Evolutionary conservation across 1,140 invertebrate genomes (phyloP), one percentile per base, ranked within the genome.

Genomic region (Branchinecta lynchi): DNA sequence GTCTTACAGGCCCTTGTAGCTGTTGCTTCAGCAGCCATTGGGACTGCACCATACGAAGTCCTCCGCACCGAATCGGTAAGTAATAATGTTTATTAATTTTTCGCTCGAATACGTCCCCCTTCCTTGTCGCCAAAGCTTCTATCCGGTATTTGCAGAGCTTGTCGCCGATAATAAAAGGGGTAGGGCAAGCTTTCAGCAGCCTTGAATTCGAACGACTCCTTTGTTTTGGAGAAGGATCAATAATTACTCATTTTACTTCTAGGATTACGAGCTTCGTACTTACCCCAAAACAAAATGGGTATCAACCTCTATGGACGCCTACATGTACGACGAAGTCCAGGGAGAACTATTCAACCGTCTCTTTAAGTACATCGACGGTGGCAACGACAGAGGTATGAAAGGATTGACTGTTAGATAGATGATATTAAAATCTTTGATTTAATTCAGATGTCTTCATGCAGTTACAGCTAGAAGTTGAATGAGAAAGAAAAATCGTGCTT

Each of bases 251-350:
- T n/a, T 20, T 65, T 5, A n/a, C 3, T n/a, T 65, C 21, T 43
- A 67, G 66, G 20, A 21, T 20, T 67, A 67, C 20, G 66, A 67
- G 20, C 21, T 32, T 15, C 66, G 66, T 67, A 32, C 12, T 43
- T 67, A 67, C 66, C 66, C 66, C 12, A 67, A 7, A 32, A 21
- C 21, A 15, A 67, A 67, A 20, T 67, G 66, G 66, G 66, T 67
- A 3, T 67, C 66, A 21, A 67, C 66, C 21, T 67, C 66, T 12
- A 21, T 67, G 66, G 7, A 67, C 20, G 10, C 66, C 3, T 67
- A 67, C 7, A 12, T 43, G 20, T 43, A 67, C 21, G 20, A 20
- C 6, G 66, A 67, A 3, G 66, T 67, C 10, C 12, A 67, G 12
- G 20, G 66, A 12, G 10, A 15, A 12, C 20, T 67, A 43, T 67